Conservation (phyloP, 2,888 invertebrate species). For the Galeruca laticollis region DNA sequence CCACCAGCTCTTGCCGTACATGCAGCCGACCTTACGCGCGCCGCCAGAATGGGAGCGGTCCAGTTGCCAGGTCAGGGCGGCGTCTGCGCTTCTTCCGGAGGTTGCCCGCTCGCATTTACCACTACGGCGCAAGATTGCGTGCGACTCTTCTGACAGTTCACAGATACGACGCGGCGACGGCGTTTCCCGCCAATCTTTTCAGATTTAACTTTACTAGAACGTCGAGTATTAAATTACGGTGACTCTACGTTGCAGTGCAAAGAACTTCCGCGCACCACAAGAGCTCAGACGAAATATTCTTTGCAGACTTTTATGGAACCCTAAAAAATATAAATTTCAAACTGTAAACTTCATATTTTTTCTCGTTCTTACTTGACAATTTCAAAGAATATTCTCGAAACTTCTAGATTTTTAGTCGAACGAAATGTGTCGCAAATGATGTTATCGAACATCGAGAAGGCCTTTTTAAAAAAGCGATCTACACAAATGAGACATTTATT, state of each 20-base stretch:
- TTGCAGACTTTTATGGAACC: neutral
- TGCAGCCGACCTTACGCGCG: conserved; percentile 67
- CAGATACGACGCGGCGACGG: conserved; percentile 20
- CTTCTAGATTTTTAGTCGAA: neutral
- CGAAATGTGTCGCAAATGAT: too few species aligned
- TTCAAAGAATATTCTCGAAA: neutral
- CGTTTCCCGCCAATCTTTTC: conserved; percentile 29
- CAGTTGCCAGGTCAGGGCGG: conserved; percentile 63
- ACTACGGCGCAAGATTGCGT: conserved; percentile 23
- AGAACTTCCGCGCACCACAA: neutral
- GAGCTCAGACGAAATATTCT: neutral
- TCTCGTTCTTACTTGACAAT: neutral
- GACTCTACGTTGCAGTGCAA: neutral
- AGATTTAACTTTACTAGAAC: neutral
- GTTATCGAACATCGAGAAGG: too few species aligned
- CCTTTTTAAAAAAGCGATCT: too few species aligned
- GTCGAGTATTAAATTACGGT: neutral
- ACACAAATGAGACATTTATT: too few species aligned
- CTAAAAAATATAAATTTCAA: neutral
- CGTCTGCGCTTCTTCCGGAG: conserved; percentile 52
- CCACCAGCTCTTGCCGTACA: conserved; percentile 64
- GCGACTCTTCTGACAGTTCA: conserved; percentile 5
- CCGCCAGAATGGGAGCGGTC: conserved; percentile 73
- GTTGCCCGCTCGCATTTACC: conserved; percentile 27
- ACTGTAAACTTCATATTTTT: neutral